Evolutionary conservation across 2,797 vertebrate species (phyloP).

Genomic region (Hyperoplus immaculatus): DNA sequence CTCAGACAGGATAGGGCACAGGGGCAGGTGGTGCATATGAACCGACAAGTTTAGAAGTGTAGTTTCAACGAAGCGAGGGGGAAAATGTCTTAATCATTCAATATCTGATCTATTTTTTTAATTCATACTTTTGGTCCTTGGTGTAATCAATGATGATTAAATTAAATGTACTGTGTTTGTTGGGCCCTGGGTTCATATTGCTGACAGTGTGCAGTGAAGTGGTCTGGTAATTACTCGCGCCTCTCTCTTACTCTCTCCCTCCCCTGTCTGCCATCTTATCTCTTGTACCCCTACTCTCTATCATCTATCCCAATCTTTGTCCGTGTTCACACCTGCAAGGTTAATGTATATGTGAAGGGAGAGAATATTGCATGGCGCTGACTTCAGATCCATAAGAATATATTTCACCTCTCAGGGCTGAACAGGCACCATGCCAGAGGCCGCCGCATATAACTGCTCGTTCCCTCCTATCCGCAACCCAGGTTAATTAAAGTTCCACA

Average conservation of each 20-base stretch:
- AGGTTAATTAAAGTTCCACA: constrained; percentile 83
- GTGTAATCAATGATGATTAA: not conserved
- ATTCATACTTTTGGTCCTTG: not conserved
- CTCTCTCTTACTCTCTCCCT: constrained; percentile 1
- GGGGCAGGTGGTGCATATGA: constrained; percentile 65
- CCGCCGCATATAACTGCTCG: constrained; percentile 68
- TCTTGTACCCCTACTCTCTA: constrained; percentile 37
- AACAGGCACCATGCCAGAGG: constrained; percentile 76
- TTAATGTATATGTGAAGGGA: constrained; percentile 72
- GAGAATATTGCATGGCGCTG: constrained; percentile 62
- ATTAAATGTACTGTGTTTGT: constrained; percentile 12
- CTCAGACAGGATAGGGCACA: constrained; percentile 55
- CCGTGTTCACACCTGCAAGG: constrained; percentile 73
- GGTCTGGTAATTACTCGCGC: not conserved
- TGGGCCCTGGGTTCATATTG: constrained; percentile 17
- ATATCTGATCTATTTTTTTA: constrained; percentile 11
- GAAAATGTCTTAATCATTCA: constrained; percentile 19
- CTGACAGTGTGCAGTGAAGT: constrained; percentile 35
- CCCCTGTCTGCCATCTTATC: constrained; percentile 31
- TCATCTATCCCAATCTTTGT: constrained; percentile 60
- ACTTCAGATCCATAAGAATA: constrained; percentile 78
- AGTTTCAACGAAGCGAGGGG: constrained; percentile 40
- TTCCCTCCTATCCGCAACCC: constrained; percentile 66
- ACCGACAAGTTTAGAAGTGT: constrained; percentile 42
- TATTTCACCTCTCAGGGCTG: constrained; percentile 75